phyloP scores from a whole-genome alignment of 2,113 vertebrate genomes.

The Herpailurus yagouaroundi region DNA sequence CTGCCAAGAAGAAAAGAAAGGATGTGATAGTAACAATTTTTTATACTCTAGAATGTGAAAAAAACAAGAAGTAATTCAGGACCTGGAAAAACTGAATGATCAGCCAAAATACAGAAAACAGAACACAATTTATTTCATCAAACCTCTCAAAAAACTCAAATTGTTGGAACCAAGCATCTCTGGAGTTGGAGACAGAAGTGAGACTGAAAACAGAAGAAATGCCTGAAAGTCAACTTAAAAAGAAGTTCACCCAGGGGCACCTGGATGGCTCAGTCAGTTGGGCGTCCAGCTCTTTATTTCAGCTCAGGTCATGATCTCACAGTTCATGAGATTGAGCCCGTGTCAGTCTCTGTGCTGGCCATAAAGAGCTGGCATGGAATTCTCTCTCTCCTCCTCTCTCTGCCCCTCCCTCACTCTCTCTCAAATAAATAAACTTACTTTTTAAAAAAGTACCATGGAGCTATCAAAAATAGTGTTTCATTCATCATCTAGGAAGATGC shows the following conservation, averaged over 20 bases:
- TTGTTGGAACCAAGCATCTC: not conserved
- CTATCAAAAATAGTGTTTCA: not conserved
- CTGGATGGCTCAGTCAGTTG: too few species aligned
- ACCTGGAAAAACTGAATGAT: not conserved
- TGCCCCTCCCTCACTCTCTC: too few species aligned
- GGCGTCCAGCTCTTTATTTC: too few species aligned
- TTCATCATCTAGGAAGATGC: not conserved
- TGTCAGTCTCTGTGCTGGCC: too few species aligned
- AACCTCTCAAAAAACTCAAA: not conserved
- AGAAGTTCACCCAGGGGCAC: not conserved
- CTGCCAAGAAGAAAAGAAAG: not conserved
- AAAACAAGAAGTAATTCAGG: not conserved
- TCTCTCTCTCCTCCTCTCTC: too few species aligned
- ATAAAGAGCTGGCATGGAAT: too few species aligned
- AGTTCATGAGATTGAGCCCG: too few species aligned
- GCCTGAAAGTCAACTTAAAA: not conserved
- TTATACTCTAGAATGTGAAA: not conserved
- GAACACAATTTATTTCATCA: not conserved
- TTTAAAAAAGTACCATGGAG: not conserved
- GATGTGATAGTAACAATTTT: not conserved
- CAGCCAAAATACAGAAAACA: not conserved
- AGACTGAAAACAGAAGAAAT: not conserved
- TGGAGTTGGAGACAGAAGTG: not conserved
- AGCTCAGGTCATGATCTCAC: too few species aligned
- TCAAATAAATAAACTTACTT: too few species aligned